Evolutionary conservation across 2,797 vertebrate species (phyloP).

Genomic region (Melanotaenia trifasciata): DNA sequence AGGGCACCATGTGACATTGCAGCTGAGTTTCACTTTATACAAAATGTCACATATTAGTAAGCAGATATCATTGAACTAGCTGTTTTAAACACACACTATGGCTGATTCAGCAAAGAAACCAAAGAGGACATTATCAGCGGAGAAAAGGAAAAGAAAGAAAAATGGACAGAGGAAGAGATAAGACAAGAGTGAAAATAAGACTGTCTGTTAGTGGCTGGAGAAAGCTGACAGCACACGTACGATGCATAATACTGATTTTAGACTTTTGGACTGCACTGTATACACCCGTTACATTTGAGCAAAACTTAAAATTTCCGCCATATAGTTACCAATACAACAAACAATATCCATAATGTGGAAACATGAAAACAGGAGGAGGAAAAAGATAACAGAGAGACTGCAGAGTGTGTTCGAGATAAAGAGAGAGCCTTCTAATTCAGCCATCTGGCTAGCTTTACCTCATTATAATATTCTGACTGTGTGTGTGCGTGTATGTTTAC

Average conservation of each 20-base stretch:
- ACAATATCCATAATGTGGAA: conserved; percentile 52
- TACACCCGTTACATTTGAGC: conserved; percentile 19
- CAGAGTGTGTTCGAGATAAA: conserved; percentile 51
- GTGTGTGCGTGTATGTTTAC: conserved; percentile 63
- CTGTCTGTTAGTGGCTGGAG: too few relatives aligned
- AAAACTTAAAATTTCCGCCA: conserved; percentile 35
- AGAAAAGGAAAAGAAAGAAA: too few relatives aligned
- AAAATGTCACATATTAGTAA: too few relatives aligned
- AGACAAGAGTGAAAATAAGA: too few relatives aligned
- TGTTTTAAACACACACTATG: too few relatives aligned
- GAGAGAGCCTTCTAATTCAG: conserved; percentile 82
- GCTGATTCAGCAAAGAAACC: too few relatives aligned
- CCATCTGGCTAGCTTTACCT: conserved; percentile 92
- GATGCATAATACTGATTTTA: background rate
- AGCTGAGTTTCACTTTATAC: too few relatives aligned
- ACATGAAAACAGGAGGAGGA: conserved; percentile 36
- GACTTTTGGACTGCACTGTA: conserved; percentile 2
- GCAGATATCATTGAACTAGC: too few relatives aligned
- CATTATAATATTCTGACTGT: conserved; percentile 88
- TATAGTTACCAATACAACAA: conserved; percentile 41
- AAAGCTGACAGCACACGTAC: too few relatives aligned
- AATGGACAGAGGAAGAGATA: too few relatives aligned
- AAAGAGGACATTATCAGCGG: too few relatives aligned
- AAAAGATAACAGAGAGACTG: conserved; percentile 52
- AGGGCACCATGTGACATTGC: too few relatives aligned